Evolutionary conservation across 2,888 invertebrate species (phyloP).

Genomic region (Heliconius aoede): DNA sequence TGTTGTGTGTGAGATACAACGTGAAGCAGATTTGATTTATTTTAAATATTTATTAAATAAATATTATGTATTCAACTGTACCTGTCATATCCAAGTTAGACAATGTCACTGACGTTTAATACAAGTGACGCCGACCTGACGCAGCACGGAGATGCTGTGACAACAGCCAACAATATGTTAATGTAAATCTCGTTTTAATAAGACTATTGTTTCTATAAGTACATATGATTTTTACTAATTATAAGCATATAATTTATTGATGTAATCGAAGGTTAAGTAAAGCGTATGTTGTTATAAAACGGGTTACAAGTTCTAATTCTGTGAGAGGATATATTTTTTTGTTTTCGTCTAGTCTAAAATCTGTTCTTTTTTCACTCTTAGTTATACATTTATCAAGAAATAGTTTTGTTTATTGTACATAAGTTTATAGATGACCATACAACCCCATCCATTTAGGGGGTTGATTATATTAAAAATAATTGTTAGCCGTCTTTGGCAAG

Average conservation of each 20-base stretch:
- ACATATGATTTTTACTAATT: constrained; percentile 67
- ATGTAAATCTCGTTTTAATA: constrained; percentile 69
- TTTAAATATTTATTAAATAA: not conserved
- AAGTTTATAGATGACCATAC: too few species aligned
- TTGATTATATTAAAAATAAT: too few species aligned
- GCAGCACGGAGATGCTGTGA: constrained; percentile 70
- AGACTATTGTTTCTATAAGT: constrained; percentile 64
- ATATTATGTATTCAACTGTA: constrained; percentile 51
- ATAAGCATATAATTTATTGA: constrained; percentile 41
- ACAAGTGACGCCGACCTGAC: constrained; percentile 75
- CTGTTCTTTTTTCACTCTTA: too few species aligned
- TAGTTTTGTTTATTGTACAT: too few species aligned
- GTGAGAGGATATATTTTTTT: not conserved
- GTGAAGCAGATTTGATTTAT: too few species aligned
- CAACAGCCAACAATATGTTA: constrained; percentile 74
- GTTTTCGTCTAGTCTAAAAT: too few species aligned
- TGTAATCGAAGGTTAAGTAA: not conserved
- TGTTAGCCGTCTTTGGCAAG: too few species aligned
- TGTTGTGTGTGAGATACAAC: too few species aligned
- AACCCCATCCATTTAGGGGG: too few species aligned
- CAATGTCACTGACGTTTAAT: constrained; percentile 57
- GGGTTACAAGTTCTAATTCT: not conserved
- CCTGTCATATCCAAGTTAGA: constrained; percentile 53
- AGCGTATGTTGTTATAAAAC: not conserved
- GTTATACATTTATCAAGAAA: too few species aligned